Conservation (phyloP, 1,140 invertebrate species). For the Bombus affinis region DNA sequence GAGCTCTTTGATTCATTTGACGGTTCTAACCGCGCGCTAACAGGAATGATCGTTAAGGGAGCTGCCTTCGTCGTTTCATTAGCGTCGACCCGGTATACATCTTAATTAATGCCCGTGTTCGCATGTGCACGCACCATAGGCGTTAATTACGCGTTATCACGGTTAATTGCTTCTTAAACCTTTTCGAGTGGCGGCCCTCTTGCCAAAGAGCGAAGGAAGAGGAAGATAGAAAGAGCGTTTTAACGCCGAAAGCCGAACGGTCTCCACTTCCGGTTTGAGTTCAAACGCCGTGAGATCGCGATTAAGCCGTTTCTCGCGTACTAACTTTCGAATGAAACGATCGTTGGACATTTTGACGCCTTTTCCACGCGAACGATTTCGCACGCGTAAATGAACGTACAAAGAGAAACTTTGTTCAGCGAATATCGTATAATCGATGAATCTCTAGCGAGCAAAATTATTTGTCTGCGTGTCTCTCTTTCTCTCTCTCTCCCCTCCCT, state of each 20-base stretch:
- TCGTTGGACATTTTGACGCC: not conserved
- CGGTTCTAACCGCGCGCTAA: not conserved
- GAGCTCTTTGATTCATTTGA: conserved; percentile 13
- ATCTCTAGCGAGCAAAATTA: conserved; percentile 8
- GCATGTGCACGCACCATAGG: not conserved
- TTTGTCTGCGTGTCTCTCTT: not conserved
- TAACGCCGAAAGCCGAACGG: not conserved
- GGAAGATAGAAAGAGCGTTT: not conserved
- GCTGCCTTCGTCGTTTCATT: conserved; percentile 35
- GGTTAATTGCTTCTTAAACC: conserved; percentile 61
- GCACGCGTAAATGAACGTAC: not conserved
- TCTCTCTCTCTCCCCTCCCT: not conserved
- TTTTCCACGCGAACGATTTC: not conserved
- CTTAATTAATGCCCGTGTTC: conserved; percentile 41
- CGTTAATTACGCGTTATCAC: conserved; percentile 64
- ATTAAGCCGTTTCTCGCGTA: not conserved
- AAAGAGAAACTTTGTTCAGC: not conserved
- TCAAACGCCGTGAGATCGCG: not conserved
- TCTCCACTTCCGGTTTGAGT: not conserved
- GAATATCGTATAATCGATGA: conserved; percentile 14
- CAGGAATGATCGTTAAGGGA: conserved; percentile 32
- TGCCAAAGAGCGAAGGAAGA: not conserved
- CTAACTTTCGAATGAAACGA: not conserved
- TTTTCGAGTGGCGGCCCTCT: not conserved
- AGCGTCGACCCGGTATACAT: conserved; percentile 15